These are phyloP conservation scores for Buceros bicornis DNA, from an alignment of 2,797 vertebrate genomes.

Conservation along the genomic window DNA sequence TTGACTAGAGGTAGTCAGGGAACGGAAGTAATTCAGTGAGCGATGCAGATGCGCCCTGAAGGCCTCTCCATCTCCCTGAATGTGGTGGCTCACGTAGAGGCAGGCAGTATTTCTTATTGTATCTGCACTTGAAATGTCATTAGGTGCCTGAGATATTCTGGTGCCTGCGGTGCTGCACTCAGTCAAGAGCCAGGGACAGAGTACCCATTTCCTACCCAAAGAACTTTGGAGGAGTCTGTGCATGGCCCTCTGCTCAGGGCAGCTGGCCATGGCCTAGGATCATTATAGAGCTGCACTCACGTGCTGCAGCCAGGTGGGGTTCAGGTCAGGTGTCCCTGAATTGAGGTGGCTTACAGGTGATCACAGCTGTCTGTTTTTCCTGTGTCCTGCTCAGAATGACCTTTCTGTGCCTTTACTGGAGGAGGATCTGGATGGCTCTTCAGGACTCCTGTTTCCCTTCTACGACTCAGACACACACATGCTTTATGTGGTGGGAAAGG, in stretches of 20 bases:
- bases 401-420: constrained; percentile 89
- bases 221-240: neutral
- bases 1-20: neutral
- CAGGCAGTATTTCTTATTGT: neutral
- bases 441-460: constrained; percentile 92
- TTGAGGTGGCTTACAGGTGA: neutral
- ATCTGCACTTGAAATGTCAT: neutral
- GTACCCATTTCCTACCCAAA: neutral
- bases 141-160: neutral
- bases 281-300: neutral
- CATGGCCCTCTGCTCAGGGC: neutral
- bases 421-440: constrained; percentile 91
- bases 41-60: neutral
- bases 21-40: neutral
- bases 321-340: neutral
- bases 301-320: neutral
- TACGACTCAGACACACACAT: constrained; percentile 91
- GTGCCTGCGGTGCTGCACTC: neutral
- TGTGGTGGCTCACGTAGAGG: neutral
- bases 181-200: neutral
- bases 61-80: neutral
- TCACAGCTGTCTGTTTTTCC: neutral
- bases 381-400: constrained; percentile 83
- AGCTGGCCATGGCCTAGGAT: neutral
- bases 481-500: constrained; percentile 95